Conservation (phyloP, 2,113 vertebrate genomes). For the Entosphenus tridentatus region DNA sequence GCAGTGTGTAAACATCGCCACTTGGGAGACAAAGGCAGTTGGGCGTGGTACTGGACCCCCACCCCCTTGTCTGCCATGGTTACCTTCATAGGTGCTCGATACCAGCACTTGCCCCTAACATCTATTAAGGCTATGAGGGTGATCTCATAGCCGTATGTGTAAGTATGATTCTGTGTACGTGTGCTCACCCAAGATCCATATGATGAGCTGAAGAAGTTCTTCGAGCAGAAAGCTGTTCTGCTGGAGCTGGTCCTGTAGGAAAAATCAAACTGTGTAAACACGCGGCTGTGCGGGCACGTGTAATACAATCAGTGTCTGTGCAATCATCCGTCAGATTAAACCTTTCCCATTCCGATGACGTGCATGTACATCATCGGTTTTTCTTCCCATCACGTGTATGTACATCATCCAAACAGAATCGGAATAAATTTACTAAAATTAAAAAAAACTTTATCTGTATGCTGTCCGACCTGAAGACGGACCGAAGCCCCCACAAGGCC, state of each 20-base stretch:
- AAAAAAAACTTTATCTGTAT: conserved; percentile 39
- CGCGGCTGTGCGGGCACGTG: not conserved
- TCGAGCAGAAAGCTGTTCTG: conserved; percentile 67
- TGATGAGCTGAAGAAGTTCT: conserved; percentile 76
- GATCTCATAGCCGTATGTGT: conserved; percentile 9
- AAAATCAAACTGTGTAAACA: not conserved
- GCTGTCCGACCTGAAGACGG: no score
- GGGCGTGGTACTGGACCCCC: not conserved
- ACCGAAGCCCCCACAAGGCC: no score
- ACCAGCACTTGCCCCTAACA: no score
- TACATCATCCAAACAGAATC: no score
- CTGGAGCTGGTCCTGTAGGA: conserved; percentile 49
- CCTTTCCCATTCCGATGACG: conserved; percentile 4
- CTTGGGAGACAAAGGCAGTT: not conserved
- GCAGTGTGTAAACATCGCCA: not conserved
- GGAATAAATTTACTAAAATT: conserved; percentile 10
- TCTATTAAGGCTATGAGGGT: not conserved
- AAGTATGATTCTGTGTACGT: not conserved
- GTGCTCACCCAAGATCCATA: conserved; percentile 49
- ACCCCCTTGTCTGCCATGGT: no score
- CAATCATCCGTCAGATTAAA: not conserved
- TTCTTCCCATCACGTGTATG: no score
- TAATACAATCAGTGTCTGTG: not conserved
- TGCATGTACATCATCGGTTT: no score
- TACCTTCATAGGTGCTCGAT: no score